Percentiles rank a stretch among this genome's conserved stretches.
Evolutionary conservation across 2,888 invertebrate genomes (phyloP).

Genomic region (Mystacides longicornis): DNA sequence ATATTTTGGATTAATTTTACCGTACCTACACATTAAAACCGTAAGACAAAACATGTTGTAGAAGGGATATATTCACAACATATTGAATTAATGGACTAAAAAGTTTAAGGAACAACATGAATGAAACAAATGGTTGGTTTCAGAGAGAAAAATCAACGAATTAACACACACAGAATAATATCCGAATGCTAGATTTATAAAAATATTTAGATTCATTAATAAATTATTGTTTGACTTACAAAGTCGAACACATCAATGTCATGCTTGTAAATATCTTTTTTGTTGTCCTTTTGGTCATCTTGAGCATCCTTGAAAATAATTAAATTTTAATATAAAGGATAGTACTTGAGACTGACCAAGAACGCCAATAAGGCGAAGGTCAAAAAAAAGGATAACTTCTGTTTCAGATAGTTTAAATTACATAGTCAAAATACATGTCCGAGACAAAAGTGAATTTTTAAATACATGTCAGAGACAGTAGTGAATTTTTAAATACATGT

Average conservation of each 20-base stretch:
- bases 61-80: neutral
- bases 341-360: no score
- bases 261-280: neutral
- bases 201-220: neutral
- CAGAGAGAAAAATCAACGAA: neutral
- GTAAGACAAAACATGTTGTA: neutral
- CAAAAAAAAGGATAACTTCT: no score
- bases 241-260: neutral
- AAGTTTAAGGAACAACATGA: neutral
- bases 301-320: neutral
- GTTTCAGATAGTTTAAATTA: no score
- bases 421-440: no score
- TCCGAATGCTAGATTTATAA: neutral
- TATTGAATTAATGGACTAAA: neutral
- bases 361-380: no score
- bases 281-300: neutral
- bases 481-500: no score
- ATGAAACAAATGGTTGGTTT: neutral
- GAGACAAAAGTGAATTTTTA: no score
- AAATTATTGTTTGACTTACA: neutral
- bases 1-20: no score
- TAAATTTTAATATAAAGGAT: no score
- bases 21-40: no score
- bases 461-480: no score
- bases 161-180: no score